Evolutionary conservation across 2,113 vertebrate genomes (phyloP).

Genomic region (Tursiops truncatus): DNA sequence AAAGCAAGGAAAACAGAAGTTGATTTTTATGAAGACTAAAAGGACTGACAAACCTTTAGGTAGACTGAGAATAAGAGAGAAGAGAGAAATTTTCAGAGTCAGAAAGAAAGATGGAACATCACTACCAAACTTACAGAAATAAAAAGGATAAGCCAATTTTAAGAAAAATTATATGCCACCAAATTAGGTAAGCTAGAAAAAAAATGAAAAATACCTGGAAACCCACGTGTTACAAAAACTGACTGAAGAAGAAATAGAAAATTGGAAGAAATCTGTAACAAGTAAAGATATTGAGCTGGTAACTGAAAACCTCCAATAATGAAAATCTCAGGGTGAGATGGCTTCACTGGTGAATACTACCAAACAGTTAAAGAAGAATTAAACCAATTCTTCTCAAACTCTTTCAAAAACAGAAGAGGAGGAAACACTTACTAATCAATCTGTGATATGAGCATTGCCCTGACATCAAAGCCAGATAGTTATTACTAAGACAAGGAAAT

Average conservation of each 20-base stretch:
- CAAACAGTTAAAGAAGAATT: background rate
- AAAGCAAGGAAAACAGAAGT: background rate
- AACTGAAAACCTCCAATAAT: background rate
- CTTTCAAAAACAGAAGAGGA: background rate
- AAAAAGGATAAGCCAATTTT: background rate
- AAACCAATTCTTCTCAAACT: background rate
- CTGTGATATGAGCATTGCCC: background rate
- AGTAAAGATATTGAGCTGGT: background rate
- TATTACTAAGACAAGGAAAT: background rate
- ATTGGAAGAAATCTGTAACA: background rate
- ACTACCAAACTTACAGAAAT: background rate
- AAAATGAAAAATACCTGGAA: background rate
- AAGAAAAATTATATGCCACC: background rate
- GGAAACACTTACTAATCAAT: background rate
- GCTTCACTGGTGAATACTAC: background rate
- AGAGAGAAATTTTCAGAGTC: background rate
- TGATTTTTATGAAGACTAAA: background rate
- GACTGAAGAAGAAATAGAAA: background rate
- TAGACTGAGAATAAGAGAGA: background rate
- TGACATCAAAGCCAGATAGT: no score
- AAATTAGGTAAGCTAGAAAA: background rate
- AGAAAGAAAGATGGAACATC: background rate
- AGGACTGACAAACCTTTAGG: background rate
- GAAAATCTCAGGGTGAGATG: background rate
- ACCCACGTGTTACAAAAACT: background rate